Evolutionary conservation across 2,113 vertebrate species (phyloP), one percentile per base, ranked within the genome.

Genomic region (Halichoeres trimaculatus): DNA sequence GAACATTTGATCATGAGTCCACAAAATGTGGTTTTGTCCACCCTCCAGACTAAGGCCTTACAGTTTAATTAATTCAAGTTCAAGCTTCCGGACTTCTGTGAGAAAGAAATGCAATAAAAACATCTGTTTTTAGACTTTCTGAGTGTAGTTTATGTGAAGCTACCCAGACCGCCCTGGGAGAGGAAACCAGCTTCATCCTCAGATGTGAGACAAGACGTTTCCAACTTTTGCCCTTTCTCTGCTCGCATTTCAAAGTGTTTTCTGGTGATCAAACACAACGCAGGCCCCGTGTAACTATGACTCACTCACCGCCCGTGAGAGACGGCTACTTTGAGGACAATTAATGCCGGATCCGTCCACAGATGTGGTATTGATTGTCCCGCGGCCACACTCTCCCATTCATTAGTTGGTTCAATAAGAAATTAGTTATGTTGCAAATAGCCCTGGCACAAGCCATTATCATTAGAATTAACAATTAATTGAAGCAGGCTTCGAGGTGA

Each of bases 391-490:
- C 63, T 88, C 86, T 67, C 57, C 73, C 74, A 74, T 90, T 87
- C 88, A 87, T 91, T 84, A 81, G 67, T 60, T 16, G 50, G 60
- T 77, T 90, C 84, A 87, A 85, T 86, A 83, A 81, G 57, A 88
- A 85, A 90, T 91, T 58, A 76, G 78, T 68, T 86, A 72, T 67
- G 68, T 82, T 35, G 62, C 74, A 76, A 76, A 84, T 63, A 76
- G 72, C 76, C 38, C n/a, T 8, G 47, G 66, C 73, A 76, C 57
- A 67, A 63, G 76, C 60, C 77, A 87, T 90, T 83, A 87, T 85
- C 80, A 74, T 84, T 78, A 68, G 53, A 45, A 81, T 83, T 84
- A 85, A 67, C 47, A 70, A 76, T 81, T 81, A 88, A 89, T 81
- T 84, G 62, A 81, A 85, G 41, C 58, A 30, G 64, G 59, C 81